Evolutionary conservation across 2,113 vertebrate species (phyloP), one percentile per base, ranked within the genome.

Genomic region (Pholis gunnellus): DNA sequence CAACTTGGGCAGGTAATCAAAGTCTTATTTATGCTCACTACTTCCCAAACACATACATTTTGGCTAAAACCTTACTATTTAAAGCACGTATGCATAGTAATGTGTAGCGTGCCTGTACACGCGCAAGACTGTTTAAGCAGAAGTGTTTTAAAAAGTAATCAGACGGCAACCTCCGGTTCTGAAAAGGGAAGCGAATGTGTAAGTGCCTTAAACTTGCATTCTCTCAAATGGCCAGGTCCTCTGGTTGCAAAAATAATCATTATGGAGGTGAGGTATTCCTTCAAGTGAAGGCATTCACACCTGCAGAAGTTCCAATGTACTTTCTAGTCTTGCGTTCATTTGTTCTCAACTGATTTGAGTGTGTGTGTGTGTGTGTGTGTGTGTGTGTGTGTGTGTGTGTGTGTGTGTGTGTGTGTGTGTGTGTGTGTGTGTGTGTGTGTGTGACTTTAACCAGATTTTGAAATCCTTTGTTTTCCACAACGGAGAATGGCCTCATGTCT

Each of bases 331-430:
- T 60, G 50, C 57, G 81, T 75, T 76, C 15, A 63, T 75, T 52
- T 83, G 67, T 66, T 66, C 61, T 81, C 20, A n/a, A 81, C 64
- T 57, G 40, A 84, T 70, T 2, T 42, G 9, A 38, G 46, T 48
- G 46, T 59, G 56, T 56, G 70, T 63, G 61, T 27, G 31, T 27
- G 56, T 14, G 29, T 59, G 42, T n/a, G 70, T 25, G 3, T 27
- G 13, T 54, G 52, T 25, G n/a, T 6, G 50, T 27, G 50, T 66
- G 72, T 52, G 66, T 42, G 31, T 59, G 25, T 48, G 75, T 67
- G 64, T 11, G 42, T 38, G 44, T 60, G 25, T 25, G 38, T 57
- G 61, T n/a, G 66, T 66, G 75, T 34, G 74, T 68, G 64, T 31
- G 42, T 72, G 78, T 57, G 34, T 38, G 50, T 54, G 63, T 54